phyloP scores from a whole-genome alignment of 2,888 invertebrate species.

The Timema cristinae region DNA sequence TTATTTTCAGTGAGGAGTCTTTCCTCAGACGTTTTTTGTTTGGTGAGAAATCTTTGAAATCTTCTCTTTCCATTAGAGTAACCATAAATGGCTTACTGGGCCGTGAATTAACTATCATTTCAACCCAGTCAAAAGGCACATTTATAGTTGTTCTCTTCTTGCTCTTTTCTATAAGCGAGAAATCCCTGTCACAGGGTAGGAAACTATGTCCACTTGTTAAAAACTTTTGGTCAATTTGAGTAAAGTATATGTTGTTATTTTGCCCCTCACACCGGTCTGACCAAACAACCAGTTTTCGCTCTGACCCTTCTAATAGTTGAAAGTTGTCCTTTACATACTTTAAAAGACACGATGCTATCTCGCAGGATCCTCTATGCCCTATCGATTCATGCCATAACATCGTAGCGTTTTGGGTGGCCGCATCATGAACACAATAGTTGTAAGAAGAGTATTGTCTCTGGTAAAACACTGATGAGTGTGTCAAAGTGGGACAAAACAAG shows the following conservation, averaged over 20 bases:
- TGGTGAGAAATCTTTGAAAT: conserved; percentile 3
- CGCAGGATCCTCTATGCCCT: background rate
- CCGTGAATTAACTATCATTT: conserved; percentile 7
- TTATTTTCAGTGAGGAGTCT: too few relatives aligned
- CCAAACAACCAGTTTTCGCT: conserved; percentile 1
- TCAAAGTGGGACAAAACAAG: conserved; percentile 17
- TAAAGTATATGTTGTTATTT: background rate
- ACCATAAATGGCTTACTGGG: background rate
- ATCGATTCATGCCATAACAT: background rate
- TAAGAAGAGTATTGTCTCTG: too few relatives aligned
- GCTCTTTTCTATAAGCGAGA: background rate
- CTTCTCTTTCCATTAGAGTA: background rate
- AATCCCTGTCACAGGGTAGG: background rate
- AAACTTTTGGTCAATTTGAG: background rate
- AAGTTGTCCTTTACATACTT: background rate
- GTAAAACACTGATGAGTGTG: conserved; percentile 6
- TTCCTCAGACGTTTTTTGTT: conserved; percentile 1
- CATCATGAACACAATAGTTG: too few relatives aligned
- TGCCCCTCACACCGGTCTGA: background rate
- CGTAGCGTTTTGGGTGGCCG: too few relatives aligned
- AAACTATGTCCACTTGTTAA: background rate
- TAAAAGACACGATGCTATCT: background rate
- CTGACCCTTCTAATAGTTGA: background rate
- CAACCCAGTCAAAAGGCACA: background rate
- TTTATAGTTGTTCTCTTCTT: background rate